A percentile compares a stretch with the other conserved stretches of the same genome.
These are phyloP conservation scores for Kryphioiulus occultus DNA, from an alignment of 2,888 invertebrate species.

Conservation along the genomic window DNA sequence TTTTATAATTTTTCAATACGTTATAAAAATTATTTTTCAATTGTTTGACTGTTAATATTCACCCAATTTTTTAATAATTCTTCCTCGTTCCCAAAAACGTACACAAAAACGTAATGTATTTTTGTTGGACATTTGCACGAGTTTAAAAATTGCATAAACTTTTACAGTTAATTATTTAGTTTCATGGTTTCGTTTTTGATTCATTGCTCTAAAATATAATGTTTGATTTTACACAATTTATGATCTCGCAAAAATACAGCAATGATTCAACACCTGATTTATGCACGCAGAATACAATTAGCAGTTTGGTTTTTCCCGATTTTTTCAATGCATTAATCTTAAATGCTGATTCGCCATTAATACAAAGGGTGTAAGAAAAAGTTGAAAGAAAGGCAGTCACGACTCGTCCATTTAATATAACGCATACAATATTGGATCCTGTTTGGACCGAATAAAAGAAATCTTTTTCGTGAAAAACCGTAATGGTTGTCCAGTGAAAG, in stretches of 20 bases:
- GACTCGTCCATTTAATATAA: background rate
- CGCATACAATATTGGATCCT: background rate
- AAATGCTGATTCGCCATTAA: background rate
- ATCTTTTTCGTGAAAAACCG: background rate
- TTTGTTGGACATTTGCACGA: too few species aligned
- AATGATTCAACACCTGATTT: background rate
- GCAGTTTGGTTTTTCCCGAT: background rate
- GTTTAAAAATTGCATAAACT: too few species aligned
- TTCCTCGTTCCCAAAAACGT: too few species aligned
- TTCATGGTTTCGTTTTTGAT: too few species aligned
- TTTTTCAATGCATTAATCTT: background rate
- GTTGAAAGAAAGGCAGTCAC: background rate
- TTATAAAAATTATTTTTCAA: too few species aligned
- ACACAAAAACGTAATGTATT: too few species aligned
- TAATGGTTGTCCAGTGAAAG: background rate
- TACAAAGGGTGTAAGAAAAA: conserved; percentile 12
- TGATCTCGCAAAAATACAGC: background rate
- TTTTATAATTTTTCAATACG: too few species aligned
- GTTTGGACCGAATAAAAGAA: background rate
- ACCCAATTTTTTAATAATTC: too few species aligned
- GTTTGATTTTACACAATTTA: background rate
- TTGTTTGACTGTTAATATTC: too few species aligned
- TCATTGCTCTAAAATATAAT: too few species aligned
- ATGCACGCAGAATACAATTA: background rate
- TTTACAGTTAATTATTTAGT: too few species aligned